Conservation (phyloP, 2,797 vertebrate genomes). For the Staurois parvus region DNA sequence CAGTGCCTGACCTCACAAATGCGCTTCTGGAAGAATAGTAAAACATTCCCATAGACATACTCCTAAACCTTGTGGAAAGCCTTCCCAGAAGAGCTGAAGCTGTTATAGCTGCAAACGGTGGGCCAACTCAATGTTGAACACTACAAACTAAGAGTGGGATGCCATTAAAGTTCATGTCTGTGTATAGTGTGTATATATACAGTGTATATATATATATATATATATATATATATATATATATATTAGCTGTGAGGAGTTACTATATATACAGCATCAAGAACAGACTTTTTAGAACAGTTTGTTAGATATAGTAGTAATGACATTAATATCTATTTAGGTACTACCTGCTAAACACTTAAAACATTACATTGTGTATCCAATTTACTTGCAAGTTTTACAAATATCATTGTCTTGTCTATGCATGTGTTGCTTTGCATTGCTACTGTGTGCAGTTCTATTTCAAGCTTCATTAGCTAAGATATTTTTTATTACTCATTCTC, state of each 20-base stretch:
- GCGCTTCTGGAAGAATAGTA: no score
- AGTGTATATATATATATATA: no score
- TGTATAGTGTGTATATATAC: no score
- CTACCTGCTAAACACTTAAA: constrained; percentile 22
- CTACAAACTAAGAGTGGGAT: no score
- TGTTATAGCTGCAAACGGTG: no score
- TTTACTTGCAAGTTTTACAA: constrained; percentile 25
- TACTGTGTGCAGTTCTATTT: constrained; percentile 54
- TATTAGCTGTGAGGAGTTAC: background rate
- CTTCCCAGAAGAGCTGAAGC: no score
- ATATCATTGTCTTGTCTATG: constrained; percentile 47
- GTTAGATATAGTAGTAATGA: constrained; percentile 4
- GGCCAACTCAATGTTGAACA: no score
- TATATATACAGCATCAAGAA: constrained; percentile 23
- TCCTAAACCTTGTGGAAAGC: no score
- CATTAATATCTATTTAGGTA: constrained; percentile 35
- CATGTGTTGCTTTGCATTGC: constrained; percentile 47
- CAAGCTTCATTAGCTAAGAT: constrained; percentile 58
- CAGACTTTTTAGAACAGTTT: background rate
- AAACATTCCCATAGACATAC: no score
- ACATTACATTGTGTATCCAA: constrained; percentile 41
- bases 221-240: no score
- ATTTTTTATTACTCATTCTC: constrained; percentile 54
- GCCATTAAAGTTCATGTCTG: no score
- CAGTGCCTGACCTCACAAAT: no score